phyloP scores from a whole-genome alignment of 2,888 invertebrate genomes.

The Rhagonycha lutea region DNA sequence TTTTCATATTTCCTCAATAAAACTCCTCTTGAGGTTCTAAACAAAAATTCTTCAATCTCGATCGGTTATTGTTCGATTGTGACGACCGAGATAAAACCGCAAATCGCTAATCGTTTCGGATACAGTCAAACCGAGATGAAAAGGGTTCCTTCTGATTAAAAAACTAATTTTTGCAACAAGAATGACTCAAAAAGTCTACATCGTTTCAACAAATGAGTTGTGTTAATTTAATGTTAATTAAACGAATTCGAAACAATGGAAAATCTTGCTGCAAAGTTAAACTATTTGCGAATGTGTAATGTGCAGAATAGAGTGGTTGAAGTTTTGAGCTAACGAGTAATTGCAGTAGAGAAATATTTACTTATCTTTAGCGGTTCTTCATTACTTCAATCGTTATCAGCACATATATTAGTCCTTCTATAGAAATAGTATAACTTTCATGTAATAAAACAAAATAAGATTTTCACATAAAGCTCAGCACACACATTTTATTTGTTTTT shows the following conservation, averaged over 20 bases:
- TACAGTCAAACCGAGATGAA: not conserved
- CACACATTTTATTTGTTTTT: too few species aligned
- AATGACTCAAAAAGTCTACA: not conserved
- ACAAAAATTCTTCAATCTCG: not conserved
- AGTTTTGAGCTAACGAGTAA: not conserved
- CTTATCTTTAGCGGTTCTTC: not conserved
- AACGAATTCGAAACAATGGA: not conserved
- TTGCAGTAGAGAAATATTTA: not conserved
- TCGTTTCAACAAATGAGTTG: not conserved
- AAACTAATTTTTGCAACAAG: not conserved
- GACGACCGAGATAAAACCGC: not conserved
- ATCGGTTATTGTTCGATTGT: not conserved
- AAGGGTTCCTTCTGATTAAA: not conserved
- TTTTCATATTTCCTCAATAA: not conserved
- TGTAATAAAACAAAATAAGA: not conserved
- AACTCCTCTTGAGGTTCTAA: not conserved
- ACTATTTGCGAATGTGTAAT: not conserved
- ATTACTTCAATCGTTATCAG: not conserved
- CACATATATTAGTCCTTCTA: not conserved
- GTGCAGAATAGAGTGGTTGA: not conserved
- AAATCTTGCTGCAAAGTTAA: not conserved
- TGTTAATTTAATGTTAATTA: conserved; percentile 2
- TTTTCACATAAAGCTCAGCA: not conserved
- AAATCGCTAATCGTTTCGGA: not conserved
- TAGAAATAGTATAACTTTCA: not conserved